Conservation (phyloP, 2,797 vertebrate species). For the Hemibagrus guttatus region DNA sequence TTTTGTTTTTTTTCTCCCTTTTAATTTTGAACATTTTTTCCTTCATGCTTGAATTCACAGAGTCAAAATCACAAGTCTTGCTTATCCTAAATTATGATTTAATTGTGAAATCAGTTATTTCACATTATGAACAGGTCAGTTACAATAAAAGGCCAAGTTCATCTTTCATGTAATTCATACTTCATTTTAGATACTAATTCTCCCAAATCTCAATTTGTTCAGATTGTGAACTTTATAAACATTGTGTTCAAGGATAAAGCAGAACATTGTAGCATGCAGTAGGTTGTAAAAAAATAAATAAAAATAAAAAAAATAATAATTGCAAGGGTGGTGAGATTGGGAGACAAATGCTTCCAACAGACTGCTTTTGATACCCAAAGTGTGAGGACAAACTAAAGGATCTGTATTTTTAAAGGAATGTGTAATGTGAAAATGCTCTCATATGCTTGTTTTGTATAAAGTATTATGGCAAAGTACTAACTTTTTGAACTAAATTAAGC, state of each 20-base stretch:
- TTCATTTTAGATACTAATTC: not conserved
- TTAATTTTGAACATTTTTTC: not conserved
- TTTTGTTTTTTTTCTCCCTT: slow-evolving; percentile 12
- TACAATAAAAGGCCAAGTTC: not conserved
- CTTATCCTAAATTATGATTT: not conserved
- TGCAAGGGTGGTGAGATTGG: slow-evolving; percentile 52
- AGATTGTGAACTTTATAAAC: not conserved
- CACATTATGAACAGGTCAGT: not conserved
- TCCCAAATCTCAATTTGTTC: not conserved
- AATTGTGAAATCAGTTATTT: not conserved
- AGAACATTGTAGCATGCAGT: slow-evolving; percentile 42
- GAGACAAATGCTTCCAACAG: slow-evolving; percentile 85
- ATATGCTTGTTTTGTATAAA: slow-evolving; percentile 96
- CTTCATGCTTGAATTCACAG: slow-evolving; percentile 15
- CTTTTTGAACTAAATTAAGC: slow-evolving; percentile 92
- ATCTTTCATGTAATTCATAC: not conserved
- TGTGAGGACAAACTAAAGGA: slow-evolving; percentile 80
- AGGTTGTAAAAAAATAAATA: not conserved
- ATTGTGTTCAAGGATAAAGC: slow-evolving; percentile 10
- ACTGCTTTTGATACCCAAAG: slow-evolving; percentile 86
- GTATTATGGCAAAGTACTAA: slow-evolving; percentile 86
- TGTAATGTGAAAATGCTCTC: slow-evolving; percentile 89
- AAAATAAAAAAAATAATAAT: slow-evolving; percentile 9
- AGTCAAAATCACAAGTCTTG: not conserved
- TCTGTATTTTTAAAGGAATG: slow-evolving; percentile 99